Evolutionary conservation across 2,797 vertebrate genomes (phyloP).

Genomic region (Dryobates pubescens): DNA sequence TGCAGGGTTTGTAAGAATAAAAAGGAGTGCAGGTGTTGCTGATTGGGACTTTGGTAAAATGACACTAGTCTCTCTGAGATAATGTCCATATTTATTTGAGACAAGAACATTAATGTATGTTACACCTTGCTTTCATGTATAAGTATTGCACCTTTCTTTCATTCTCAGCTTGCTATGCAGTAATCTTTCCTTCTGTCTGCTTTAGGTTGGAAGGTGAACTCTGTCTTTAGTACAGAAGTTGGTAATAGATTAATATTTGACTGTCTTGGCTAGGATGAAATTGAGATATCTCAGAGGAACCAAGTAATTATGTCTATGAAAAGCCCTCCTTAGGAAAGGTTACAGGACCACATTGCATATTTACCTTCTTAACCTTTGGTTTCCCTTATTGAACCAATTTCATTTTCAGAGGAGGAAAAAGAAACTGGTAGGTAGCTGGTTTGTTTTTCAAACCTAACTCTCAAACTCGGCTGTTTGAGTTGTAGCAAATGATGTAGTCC

Average conservation of each 20-base stretch:
- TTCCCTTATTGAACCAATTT: not conserved
- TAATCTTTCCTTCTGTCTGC: not conserved
- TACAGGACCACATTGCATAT: rapidly evolving
- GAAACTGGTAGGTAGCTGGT: not conserved
- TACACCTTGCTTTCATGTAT: not conserved
- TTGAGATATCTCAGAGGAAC: not conserved
- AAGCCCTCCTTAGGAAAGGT: not conserved
- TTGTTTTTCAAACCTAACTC: not conserved
- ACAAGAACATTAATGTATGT: rapidly evolving
- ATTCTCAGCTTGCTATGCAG: not conserved
- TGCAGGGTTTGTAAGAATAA: not conserved
- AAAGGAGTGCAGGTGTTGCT: not conserved
- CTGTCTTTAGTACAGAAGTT: not conserved
- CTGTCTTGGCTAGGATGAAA: not conserved
- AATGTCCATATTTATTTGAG: not conserved
- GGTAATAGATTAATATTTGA: not conserved
- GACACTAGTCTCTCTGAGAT: not conserved
- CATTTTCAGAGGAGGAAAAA: not conserved
- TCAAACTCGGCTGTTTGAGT: not conserved
- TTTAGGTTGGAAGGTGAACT: not conserved
- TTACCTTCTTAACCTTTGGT: not conserved
- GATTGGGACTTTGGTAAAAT: not conserved
- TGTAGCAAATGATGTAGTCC: not conserved
- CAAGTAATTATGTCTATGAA: not conserved
- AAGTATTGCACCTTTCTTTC: not conserved